phyloP scores from a whole-genome alignment of 1,140 invertebrate species.

The Acromyrmex echinatior region DNA sequence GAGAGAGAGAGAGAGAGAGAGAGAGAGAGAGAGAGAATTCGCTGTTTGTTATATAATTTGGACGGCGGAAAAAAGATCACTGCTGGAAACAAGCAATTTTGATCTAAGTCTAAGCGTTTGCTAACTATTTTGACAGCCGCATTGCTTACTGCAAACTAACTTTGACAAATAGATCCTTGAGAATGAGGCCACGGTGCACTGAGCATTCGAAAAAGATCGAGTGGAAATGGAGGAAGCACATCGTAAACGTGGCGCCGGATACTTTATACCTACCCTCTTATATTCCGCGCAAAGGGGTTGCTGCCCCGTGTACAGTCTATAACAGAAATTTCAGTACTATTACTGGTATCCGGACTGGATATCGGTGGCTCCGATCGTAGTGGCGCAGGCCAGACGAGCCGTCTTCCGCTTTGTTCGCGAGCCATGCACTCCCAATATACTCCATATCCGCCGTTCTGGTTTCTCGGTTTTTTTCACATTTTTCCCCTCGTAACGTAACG shows the following conservation, averaged over 20 bases:
- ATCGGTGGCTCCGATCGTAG: neutral
- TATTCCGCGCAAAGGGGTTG: conserved; percentile 34
- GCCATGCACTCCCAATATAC: neutral
- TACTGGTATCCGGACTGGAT: conserved; percentile 40
- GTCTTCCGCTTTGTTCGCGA: conserved; percentile 9
- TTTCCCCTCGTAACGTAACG: neutral
- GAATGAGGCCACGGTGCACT: conserved; percentile 13
- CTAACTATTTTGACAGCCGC: conserved; percentile 28
- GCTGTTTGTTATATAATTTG: no score
- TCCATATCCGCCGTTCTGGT: neutral
- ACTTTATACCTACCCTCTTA: conserved; percentile 73
- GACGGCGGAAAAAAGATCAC: neutral
- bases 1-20: no score
- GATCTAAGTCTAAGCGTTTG: neutral
- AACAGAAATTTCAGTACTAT: conserved; percentile 60
- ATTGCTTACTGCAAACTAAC: conserved; percentile 24
- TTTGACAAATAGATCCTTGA: conserved; percentile 55
- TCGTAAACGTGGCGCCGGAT: conserved; percentile 71
- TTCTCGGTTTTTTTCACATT: neutral
- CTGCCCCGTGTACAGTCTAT: conserved; percentile 56
- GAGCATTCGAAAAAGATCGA: conserved; percentile 70
- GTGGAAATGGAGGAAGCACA: conserved; percentile 71
- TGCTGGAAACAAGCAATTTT: neutral
- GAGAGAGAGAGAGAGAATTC: neutral
- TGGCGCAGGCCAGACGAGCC: neutral